Base-by-base conservation (phyloP, 2,888 invertebrate species). In the Trissoscelio sp. region DNA sequence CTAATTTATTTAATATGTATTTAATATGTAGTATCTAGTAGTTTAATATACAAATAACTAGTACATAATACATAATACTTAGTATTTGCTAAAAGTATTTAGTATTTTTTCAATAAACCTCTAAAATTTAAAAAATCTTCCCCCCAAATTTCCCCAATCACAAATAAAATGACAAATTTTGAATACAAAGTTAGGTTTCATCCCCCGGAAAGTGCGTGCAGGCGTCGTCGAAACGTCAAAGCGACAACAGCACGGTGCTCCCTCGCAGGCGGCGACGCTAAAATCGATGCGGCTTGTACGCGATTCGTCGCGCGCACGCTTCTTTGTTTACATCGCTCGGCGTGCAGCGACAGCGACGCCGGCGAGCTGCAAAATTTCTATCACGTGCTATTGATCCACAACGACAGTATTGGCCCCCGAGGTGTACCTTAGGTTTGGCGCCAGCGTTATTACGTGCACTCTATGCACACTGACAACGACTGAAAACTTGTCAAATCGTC, bases 251-350 rank as follows among this genome's bases (percentile, higher is more conserved):
- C 46, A 53, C 81, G 69, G 66, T 28, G 46, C 51, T 48, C 42
- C 24, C 24, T 20, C 77, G 75, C 31, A 51, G 73, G 79, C 82
- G 79, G 77, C 82, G 83, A 64, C 81, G 79, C 79, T 80, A 83
- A 85, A 87, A 85, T 86, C 86, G 85, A 85, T 85, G 83, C 72
- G 66, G 83, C 79, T 69, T 77, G 83, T 84, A 83, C 81, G 84
- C 83, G 81, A 85, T 84, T 83, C 85, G 87, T 83, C 86, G 86
- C 86, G 87, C 87, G 91, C 92, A 88, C 86, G 89, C 86, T 89
- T 89, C 90, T 90, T 90, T 91, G 91, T 91, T 90, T 91, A 91
- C 90, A 90, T 89, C 88, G 83, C 67, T 73, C 67, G 85, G 69
- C 84, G 73, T 67, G 83, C 83, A 83, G 83, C 85, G 73, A 82